These are phyloP conservation scores for Albula glossodonta DNA, from an alignment of 2,113 vertebrate genomes.

Conservation along the genomic window DNA sequence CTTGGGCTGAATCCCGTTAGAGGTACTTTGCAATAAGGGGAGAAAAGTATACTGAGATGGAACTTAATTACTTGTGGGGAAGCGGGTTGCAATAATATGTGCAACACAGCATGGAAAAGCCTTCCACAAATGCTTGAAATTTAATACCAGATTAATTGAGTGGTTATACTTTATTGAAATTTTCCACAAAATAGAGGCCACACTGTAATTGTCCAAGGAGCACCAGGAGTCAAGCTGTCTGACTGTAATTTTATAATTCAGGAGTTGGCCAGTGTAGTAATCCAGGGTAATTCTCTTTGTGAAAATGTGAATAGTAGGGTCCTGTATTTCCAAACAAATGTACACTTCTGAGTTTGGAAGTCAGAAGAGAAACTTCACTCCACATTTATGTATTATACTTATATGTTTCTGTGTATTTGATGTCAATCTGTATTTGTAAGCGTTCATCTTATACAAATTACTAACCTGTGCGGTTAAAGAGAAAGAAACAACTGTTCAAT, in stretches of 20 bases:
- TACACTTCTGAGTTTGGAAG: background rate
- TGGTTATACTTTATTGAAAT: constrained; percentile 19
- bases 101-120: background rate
- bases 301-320: background rate
- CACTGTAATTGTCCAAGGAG: constrained; percentile 3
- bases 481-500: background rate
- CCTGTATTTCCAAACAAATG: background rate
- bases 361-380: background rate
- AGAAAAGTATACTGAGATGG: background rate
- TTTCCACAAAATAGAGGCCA: background rate
- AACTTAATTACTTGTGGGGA: background rate
- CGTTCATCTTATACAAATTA: background rate
- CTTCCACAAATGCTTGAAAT: constrained; percentile 11
- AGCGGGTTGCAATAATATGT: constrained; percentile 2
- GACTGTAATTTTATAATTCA: constrained; percentile 9
- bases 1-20: background rate
- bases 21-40: constrained; percentile 3
- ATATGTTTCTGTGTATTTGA: background rate
- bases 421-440: background rate
- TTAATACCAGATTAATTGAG: constrained; percentile 9
- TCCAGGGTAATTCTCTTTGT: background rate
- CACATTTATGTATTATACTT: background rate
- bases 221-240: background rate
- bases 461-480: background rate
- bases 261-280: background rate